Evolutionary conservation across 2,888 invertebrate species (phyloP), one percentile per base, ranked within the genome.

Genomic region (Hypomecis punctinalis): DNA sequence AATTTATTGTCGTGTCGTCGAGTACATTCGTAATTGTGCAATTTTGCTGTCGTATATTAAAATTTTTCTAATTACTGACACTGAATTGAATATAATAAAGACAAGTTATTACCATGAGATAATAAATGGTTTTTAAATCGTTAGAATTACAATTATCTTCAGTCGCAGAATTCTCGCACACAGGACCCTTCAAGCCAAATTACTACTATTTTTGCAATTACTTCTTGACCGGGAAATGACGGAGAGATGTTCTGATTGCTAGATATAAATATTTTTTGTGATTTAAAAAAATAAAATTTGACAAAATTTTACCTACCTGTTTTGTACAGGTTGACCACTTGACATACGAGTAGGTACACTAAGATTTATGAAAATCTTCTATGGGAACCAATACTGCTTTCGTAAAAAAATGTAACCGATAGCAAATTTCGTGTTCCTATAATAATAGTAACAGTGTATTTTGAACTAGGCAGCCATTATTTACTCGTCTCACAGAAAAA

Each of bases 171-270:
- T 83, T 74, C 74, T 75, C 69, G 69, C 74, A 75, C 71, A 70
- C 70, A 53, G 23, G 51, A 6, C 52, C 47, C 40, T 5, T 42
- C 48, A 35, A n/a, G 52, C 33, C 53, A 65, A 57, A 65, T 57
- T 69, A 66, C 74, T 75, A 75, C 80, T 79, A 82, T 77, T 78
- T 79, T 80, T 75, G 73, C 78, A 78, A 80, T 81, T 77, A 76
- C 77, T 9, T 72, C 64, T 69, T 69, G 69, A 71, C 63, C 63
- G 76, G 76, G 78, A 81, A 81, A 82, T 78, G 71, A 67, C 43
- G 75, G 70, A 82, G 71, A 73, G 71, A 73, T 72, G 72, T 77
- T 75, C 9, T 51, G 13, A 70, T 65, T 72, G 71, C 33, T 72
- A 72, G 57, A 71, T 48, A 59, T 56, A 11, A 33, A 45, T 39